Conservation (phyloP, 2,113 vertebrate species). For the Chaetodon auriga region DNA sequence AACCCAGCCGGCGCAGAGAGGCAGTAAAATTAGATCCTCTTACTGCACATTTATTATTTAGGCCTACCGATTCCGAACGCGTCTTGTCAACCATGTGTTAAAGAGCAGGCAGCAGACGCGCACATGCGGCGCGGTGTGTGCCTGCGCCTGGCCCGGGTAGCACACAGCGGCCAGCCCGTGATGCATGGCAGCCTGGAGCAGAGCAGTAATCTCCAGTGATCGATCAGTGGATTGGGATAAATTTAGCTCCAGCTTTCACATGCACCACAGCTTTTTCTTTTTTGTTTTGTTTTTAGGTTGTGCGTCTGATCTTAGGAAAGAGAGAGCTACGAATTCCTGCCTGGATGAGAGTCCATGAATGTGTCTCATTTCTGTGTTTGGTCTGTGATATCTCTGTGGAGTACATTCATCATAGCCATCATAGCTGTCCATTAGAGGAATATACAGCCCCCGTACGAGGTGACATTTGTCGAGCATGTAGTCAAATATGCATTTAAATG, state of each 20-base stretch:
- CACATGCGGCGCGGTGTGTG: conserved; percentile 59
- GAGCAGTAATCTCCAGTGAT: conserved; percentile 59
- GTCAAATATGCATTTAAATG: background rate
- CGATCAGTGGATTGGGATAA: conserved; percentile 68
- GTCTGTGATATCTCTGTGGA: conserved; percentile 3
- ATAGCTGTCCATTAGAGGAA: background rate
- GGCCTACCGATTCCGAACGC: conserved; percentile 66
- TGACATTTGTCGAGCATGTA: background rate
- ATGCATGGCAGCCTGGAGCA: conserved; percentile 62
- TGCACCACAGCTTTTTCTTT: background rate
- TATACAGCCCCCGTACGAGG: background rate
- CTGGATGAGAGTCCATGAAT: conserved; percentile 48
- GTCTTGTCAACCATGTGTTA: conserved; percentile 78
- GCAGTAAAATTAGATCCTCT: conserved; percentile 81
- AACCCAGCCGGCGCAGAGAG: conserved; percentile 30
- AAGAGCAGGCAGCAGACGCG: conserved; percentile 49
- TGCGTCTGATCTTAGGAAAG: conserved; percentile 26
- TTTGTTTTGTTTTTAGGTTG: background rate
- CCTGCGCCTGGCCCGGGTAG: conserved; percentile 21
- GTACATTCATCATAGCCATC: conserved; percentile 19
- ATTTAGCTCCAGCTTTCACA: conserved; percentile 55
- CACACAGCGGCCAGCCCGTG: conserved; percentile 41
- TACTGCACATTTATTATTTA: conserved; percentile 82
- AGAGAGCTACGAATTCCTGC: conserved; percentile 30
- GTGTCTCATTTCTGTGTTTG: conserved; percentile 35